Percentiles rank a stretch among this genome's conserved stretches.
Evolutionary conservation across 2,888 invertebrate genomes (phyloP).

Genomic region (Hypomecis atomaria): DNA sequence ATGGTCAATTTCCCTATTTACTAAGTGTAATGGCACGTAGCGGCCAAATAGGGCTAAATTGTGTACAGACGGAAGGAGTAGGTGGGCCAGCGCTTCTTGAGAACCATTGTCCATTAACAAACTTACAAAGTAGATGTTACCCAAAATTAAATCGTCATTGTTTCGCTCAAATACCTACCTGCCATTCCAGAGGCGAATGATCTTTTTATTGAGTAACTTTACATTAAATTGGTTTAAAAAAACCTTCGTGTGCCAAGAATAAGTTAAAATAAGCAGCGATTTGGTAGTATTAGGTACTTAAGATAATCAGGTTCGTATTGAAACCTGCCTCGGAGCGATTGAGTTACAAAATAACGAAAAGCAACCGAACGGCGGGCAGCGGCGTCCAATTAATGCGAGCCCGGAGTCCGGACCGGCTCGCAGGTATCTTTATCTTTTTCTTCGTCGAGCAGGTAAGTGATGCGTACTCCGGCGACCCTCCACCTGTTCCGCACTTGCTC

Average conservation of each 20-base stretch:
- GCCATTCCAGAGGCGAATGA: constrained; percentile 25
- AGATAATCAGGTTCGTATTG: constrained; percentile 23
- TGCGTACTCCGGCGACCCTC: constrained; percentile 56
- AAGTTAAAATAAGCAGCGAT: constrained; percentile 16
- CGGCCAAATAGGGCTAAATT: constrained; percentile 56
- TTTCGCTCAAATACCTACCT: constrained; percentile 20
- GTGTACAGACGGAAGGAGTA: constrained; percentile 50
- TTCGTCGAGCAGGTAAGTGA: constrained; percentile 70
- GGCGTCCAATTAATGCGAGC: constrained; percentile 68
- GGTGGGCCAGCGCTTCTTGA: constrained; percentile 49
- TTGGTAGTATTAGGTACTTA: constrained; percentile 17
- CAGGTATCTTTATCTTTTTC: constrained; percentile 63
- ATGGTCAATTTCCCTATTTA: constrained; percentile 60
- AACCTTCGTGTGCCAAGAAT: constrained; percentile 19
- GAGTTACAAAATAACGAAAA: constrained; percentile 52
- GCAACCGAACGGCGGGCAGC: constrained; percentile 55
- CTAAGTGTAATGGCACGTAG: constrained; percentile 64
- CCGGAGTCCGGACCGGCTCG: constrained; percentile 61
- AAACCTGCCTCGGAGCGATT: constrained; percentile 44
- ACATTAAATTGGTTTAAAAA: constrained; percentile 15
- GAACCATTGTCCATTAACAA: constrained; percentile 30
- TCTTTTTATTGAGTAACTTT: constrained; percentile 26
- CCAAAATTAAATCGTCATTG: constrained; percentile 45
- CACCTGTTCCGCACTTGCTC: constrained; percentile 67
- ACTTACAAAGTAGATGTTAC: constrained; percentile 33